phyloP scores from a whole-genome alignment of 2,888 invertebrate species.

The Philaethria dido region DNA sequence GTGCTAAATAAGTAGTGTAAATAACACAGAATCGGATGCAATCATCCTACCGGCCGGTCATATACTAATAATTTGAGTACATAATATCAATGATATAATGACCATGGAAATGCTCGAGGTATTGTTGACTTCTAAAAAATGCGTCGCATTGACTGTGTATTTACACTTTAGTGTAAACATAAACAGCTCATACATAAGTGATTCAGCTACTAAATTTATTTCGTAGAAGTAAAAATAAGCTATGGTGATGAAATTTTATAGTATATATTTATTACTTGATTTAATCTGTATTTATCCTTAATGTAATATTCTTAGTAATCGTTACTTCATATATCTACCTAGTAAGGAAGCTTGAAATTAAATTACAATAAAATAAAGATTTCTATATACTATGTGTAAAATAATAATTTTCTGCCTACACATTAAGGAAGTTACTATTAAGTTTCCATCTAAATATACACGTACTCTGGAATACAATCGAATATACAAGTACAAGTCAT shows the following conservation, averaged over 20 bases:
- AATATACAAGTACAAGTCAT: too few relatives aligned
- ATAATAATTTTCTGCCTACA: too few relatives aligned
- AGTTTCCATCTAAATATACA: too few relatives aligned
- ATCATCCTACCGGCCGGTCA: conserved; percentile 48
- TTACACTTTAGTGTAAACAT: conserved; percentile 7
- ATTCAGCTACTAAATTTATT: conserved; percentile 4
- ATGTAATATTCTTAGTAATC: background rate
- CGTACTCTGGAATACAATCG: too few relatives aligned
- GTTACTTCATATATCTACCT: background rate
- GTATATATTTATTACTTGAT: background rate
- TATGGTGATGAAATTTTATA: background rate
- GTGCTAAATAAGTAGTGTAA: conserved; percentile 76
- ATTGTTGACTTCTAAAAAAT: conserved; percentile 52
- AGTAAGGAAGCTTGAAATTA: background rate
- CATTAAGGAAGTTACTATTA: too few relatives aligned
- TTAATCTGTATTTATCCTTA: background rate
- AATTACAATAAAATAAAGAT: too few relatives aligned
- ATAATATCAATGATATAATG: conserved; percentile 77
- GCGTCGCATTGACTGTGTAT: background rate
- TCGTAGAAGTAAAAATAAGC: conserved; percentile 33
- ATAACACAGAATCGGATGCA: conserved; percentile 65
- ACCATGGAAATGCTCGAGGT: conserved; percentile 64
- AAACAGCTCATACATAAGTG: background rate
- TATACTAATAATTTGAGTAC: conserved; percentile 61
- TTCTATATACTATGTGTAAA: too few relatives aligned